phyloP scores from a whole-genome alignment of 2,888 invertebrate genomes.

The Clusia tigrina region DNA sequence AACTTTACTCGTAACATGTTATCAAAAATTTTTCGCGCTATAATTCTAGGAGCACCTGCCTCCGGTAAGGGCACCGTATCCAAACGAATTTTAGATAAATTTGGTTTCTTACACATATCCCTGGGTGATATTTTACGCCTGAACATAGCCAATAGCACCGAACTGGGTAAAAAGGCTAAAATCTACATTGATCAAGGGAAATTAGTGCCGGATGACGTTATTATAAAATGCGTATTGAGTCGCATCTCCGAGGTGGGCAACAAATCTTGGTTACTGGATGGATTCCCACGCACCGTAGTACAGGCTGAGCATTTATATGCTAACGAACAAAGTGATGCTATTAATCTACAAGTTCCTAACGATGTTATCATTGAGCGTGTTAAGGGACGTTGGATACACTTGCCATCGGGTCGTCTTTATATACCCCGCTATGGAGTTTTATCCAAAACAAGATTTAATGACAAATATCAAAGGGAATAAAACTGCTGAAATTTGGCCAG shows the following conservation, averaged over 20 bases:
- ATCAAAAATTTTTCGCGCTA: constrained; percentile 72
- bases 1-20: too few species aligned
- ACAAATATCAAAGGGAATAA: constrained; percentile 84
- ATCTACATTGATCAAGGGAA: constrained; percentile 77
- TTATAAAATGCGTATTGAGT: constrained; percentile 80
- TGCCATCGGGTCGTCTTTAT: constrained; percentile 90
- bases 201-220: constrained; percentile 88
- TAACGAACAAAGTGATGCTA: constrained; percentile 76
- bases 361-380: constrained; percentile 85
- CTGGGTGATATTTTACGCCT: constrained; percentile 91
- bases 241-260: constrained; percentile 73
- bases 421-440: constrained; percentile 87
- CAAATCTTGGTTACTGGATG: constrained; percentile 76
- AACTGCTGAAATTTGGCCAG: constrained; percentile 94
- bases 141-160: constrained; percentile 81
- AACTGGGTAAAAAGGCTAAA: constrained; percentile 76
- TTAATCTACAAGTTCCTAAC: constrained; percentile 89
- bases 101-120: constrained; percentile 85
- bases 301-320: constrained; percentile 83
- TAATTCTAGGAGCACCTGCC: constrained; percentile 93
- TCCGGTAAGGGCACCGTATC: constrained; percentile 96
- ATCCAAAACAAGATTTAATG: constrained; percentile 75
- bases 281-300: constrained; percentile 78
- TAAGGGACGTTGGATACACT: constrained; percentile 89
- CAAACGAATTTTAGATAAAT: constrained; percentile 85